Conservation (phyloP, 2,888 invertebrate genomes). For the Melieria crassipennis region DNA sequence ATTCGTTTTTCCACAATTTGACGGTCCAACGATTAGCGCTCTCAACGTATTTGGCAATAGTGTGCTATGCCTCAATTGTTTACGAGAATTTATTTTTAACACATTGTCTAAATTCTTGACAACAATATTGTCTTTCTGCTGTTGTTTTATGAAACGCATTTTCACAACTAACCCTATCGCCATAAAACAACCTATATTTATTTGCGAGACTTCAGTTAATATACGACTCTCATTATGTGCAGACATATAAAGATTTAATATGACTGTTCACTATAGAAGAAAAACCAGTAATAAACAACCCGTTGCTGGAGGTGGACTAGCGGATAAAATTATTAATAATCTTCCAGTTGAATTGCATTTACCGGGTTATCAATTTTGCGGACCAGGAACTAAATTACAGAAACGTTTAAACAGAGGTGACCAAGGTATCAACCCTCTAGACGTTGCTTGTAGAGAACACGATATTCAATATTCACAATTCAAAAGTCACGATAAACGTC, state of each 20-base stretch:
- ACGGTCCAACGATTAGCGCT: conserved; percentile 54
- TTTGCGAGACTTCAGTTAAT: conserved; percentile 1
- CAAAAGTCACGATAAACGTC: conserved; percentile 11
- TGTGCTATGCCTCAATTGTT: conserved; percentile 44
- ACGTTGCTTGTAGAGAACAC: conserved; percentile 31
- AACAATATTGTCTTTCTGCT: not conserved
- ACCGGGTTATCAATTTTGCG: no score
- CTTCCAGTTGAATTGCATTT: no score
- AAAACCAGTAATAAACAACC: no score
- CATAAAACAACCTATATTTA: conserved; percentile 13
- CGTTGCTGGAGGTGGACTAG: no score
- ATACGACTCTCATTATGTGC: not conserved
- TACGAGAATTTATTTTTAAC: not conserved
- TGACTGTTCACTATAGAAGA: conserved; percentile 27
- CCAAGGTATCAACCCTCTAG: conserved; percentile 47
- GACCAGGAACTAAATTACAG: no score
- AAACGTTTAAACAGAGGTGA: no score
- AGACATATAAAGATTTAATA: conserved; percentile 35
- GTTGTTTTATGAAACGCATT: conserved; percentile 34
- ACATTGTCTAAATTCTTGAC: conserved; percentile 16
- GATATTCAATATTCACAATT: conserved; percentile 38
- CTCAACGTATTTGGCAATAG: conserved; percentile 49
- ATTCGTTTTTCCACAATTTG: conserved; percentile 61
- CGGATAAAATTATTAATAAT: no score
- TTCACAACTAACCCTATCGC: conserved; percentile 17